Evolutionary conservation across 64 coral and sea anemone genomes (phyloP).

Genomic region (Stylophora pistillata): DNA sequence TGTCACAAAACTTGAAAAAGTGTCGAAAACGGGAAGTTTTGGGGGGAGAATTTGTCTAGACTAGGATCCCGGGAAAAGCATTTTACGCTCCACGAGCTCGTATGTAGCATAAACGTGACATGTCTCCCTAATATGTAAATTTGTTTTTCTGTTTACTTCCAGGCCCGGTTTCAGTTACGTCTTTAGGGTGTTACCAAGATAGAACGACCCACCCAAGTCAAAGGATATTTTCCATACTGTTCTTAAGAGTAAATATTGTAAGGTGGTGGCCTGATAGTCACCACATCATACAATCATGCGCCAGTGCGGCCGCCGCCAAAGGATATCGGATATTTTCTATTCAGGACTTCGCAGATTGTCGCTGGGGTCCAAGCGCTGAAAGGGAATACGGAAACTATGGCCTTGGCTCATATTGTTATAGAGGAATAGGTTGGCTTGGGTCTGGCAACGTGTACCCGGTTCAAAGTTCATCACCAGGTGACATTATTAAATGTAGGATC

Average conservation of each 20-base stretch:
- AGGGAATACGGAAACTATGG: conserved; percentile 17
- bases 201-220: not conserved
- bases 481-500: not conserved
- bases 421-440: conserved; percentile 14
- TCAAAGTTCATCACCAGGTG: not conserved
- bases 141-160: not conserved
- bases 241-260: not conserved
- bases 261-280: conserved; percentile 8
- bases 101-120: not conserved
- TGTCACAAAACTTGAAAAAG: no score
- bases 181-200: conserved; percentile 26
- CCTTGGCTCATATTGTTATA: conserved; percentile 5
- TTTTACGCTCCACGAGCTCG: no score
- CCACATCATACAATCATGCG: not conserved
- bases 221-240: conserved; percentile 1
- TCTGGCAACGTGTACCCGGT: conserved; percentile 31
- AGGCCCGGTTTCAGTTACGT: not conserved
- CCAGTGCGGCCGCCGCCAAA: not conserved
- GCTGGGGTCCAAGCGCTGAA: conserved; percentile 36
- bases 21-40: no score
- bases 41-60: no score
- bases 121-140: not conserved
- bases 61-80: no score
- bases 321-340: conserved; percentile 41
- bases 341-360: not conserved